These are phyloP conservation scores for Aricia agestis DNA, from an alignment of 1,140 invertebrate species.

Conservation along the genomic window DNA sequence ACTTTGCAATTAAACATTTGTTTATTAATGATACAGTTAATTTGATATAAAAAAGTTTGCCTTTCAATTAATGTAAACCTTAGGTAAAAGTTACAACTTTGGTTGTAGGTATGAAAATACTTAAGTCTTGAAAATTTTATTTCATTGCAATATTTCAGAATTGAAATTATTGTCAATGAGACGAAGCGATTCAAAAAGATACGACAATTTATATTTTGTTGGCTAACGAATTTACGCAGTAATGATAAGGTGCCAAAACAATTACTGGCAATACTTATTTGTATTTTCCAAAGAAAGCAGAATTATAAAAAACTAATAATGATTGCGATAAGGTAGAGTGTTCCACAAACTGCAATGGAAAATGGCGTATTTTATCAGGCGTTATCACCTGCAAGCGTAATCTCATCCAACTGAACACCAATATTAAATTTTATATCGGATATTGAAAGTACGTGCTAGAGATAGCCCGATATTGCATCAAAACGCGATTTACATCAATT, in stretches of 20 bases:
- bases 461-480: constrained; percentile 7
- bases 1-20: neutral
- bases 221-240: neutral
- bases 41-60: too few species aligned
- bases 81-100: too few species aligned
- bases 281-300: neutral
- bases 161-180: too few species aligned
- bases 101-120: too few species aligned
- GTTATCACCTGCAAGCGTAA: constrained; percentile 30
- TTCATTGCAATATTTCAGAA: too few species aligned
- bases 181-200: too few species aligned
- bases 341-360: constrained; percentile 22
- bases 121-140: too few species aligned
- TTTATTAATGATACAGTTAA: too few species aligned
- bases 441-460: constrained; percentile 13
- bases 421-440: constrained; percentile 21
- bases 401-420: constrained; percentile 16
- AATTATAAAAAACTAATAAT: neutral
- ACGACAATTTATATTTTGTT: too few species aligned
- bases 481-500: constrained; percentile 7
- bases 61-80: too few species aligned
- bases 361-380: constrained; percentile 19
- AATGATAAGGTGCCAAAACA: too few species aligned
- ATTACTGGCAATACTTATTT: neutral
- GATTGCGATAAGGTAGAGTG: constrained; percentile 20